Conservation (phyloP, 2,888 invertebrate species). For the Drosophila parthenogenetica region DNA sequence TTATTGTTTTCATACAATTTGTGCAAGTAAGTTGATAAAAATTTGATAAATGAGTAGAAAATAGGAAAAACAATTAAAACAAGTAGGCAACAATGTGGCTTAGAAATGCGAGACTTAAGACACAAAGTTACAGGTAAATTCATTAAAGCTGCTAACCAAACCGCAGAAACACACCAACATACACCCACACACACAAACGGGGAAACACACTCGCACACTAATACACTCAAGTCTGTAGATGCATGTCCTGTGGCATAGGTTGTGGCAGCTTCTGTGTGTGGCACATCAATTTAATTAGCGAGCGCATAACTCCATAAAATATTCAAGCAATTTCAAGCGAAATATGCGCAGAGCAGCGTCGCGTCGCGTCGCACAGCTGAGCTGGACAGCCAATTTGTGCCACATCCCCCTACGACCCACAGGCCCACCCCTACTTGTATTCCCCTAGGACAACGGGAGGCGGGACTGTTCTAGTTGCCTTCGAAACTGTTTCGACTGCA, state of each 20-base stretch:
- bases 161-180: conserved; percentile 16
- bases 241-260: conserved; percentile 52
- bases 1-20: conserved; percentile 12
- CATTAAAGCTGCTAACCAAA: conserved; percentile 69
- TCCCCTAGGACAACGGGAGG: conserved; percentile 3
- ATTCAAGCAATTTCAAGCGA: conserved; percentile 74
- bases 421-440: background rate
- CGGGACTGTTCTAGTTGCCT: conserved; percentile 1
- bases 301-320: conserved; percentile 78
- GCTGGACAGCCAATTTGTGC: conserved; percentile 57
- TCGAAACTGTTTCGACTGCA: conserved; percentile 24
- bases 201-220: background rate
- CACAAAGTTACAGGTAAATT: conserved; percentile 76
- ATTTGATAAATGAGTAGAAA: conserved; percentile 40
- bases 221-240: conserved; percentile 56
- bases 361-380: conserved; percentile 43
- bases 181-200: conserved; percentile 4
- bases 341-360: conserved; percentile 62
- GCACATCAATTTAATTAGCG: conserved; percentile 80
- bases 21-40: conserved; percentile 57
- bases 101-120: too few species aligned
- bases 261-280: conserved; percentile 61
- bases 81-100: conserved; percentile 45
- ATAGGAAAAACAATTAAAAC: conserved; percentile 59
- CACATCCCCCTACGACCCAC: background rate